Conservation (phyloP, 2,797 vertebrate genomes). For the Sebastes melanostomus region DNA sequence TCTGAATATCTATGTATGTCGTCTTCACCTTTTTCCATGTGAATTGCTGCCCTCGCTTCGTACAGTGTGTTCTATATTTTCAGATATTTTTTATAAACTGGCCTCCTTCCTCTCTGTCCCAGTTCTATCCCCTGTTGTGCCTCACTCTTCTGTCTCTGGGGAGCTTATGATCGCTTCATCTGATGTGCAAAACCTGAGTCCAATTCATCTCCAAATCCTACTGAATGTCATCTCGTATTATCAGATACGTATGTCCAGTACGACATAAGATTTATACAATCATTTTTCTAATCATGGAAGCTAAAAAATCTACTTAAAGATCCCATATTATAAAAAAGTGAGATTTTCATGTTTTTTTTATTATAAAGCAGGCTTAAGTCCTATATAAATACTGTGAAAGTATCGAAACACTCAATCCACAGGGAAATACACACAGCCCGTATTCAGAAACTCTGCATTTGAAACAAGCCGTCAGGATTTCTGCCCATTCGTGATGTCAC, state of each 20-base stretch:
- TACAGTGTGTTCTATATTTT: not conserved
- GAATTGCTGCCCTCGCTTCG: not conserved
- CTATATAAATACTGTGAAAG: too few species aligned
- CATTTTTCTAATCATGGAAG: not conserved
- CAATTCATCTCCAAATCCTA: not conserved
- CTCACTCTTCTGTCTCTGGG: not conserved
- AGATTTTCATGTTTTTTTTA: too few species aligned
- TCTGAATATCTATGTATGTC: not conserved
- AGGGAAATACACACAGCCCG: too few species aligned
- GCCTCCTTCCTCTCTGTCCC: not conserved
- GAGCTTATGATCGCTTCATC: slow-evolving; percentile 1
- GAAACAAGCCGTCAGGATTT: too few species aligned
- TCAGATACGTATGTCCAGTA: not conserved
- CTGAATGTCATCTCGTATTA: not conserved
- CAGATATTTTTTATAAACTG: not conserved
- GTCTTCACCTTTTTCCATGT: not conserved
- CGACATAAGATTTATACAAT: not conserved
- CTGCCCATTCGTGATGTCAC: too few species aligned
- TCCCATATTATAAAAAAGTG: too few species aligned
- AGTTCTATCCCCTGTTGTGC: not conserved
- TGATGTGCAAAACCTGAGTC: not conserved
- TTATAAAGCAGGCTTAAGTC: too few species aligned
- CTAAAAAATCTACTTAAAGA: not conserved
- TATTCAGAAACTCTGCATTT: too few species aligned
- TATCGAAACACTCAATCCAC: too few species aligned